A percentile compares a stretch with the other conserved stretches of the same genome.
These are phyloP conservation scores for Zelleria hepariella DNA, from an alignment of 2,888 invertebrate species.

Conservation along the genomic window DNA sequence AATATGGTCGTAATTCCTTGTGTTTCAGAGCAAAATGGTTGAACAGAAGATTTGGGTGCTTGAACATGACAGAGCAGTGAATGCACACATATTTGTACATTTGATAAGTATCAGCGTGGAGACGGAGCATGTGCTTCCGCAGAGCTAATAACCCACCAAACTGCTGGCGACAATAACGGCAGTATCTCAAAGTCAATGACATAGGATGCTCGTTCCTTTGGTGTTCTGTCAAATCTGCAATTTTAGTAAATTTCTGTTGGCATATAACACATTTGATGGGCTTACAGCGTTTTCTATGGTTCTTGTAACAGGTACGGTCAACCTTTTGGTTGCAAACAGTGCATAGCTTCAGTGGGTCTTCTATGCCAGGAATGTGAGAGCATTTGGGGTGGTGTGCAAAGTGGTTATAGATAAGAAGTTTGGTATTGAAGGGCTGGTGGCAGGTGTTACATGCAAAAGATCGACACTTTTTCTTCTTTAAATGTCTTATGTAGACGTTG, in stretches of 20 bases:
- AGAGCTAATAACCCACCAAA: conserved; percentile 33
- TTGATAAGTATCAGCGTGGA: conserved; percentile 30
- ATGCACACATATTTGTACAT: conserved; percentile 50
- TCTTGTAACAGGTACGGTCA: conserved; percentile 3
- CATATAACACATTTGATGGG: conserved; percentile 36
- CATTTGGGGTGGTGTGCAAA: conserved; percentile 14
- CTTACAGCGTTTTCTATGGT: conserved; percentile 30
- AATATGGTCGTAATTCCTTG: conserved; percentile 42
- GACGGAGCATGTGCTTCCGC: conserved; percentile 37
- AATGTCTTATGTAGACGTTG: conserved; percentile 29
- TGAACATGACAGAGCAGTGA: conserved; percentile 35
- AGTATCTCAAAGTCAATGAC: conserved; percentile 27
- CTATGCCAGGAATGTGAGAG: neutral
- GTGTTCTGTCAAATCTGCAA: conserved; percentile 34
- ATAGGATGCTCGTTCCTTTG: conserved; percentile 29
- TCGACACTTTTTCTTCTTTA: conserved; percentile 22
- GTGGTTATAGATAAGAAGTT: conserved; percentile 23
- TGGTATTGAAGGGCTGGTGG: conserved; percentile 24
- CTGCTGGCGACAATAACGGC: conserved; percentile 39
- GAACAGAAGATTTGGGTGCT: conserved; percentile 50
- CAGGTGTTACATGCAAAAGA: conserved; percentile 32
- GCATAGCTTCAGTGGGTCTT: conserved; percentile 18
- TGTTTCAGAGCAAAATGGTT: conserved; percentile 44
- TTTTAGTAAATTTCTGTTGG: conserved; percentile 22
- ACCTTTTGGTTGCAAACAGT: conserved; percentile 25